Base-by-base conservation (phyloP, 2,113 vertebrate species). In the Dipodomys merriami region DNA sequence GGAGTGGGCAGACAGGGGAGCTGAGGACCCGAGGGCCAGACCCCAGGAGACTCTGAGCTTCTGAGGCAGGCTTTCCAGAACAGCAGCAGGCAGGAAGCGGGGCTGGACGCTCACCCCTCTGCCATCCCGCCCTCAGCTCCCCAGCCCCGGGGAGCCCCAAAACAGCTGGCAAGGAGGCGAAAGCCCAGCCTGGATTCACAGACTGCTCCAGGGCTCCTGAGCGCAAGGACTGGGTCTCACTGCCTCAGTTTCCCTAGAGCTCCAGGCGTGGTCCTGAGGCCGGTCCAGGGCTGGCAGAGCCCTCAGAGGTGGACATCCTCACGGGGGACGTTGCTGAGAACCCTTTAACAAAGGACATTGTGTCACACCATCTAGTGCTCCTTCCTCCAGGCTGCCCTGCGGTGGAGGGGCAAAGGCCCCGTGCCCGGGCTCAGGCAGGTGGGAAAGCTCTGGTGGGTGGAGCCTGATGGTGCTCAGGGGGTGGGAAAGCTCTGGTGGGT, bases 231-330 rank as follows among this genome's bases (percentile, higher is more conserved):
- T 2, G 6, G 4, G 20, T 25, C 53, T 72, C 7, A 7, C 15
- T 86, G 73, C 91, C 78, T 90, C 53, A 67, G 89, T 91, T 87
- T 95, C 84, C 86, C 69, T 29, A 74, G 46, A 7, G 44, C 80
- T 86, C 25, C 13, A 72, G 53, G 60, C 33, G 46, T 30, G 23
- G 30, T 39, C 20, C 39, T 83, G 76, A 93, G n/a, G n/a, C n/a
- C n/a, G 53, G 53, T 4, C 53, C 53, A 33, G 44, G 44, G 27
- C 85, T 71, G 39, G 29, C 57, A 30, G 19, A 25, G 33, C 30
- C 6, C n/a, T 80, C 23, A 19, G 6, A 68, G 16, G 83, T 39
- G 7, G 82, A 39, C 3, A 39, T 39, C 39, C 81, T 94, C 53
- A 69, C 13, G n/a, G 46, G 67, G 13, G n/a, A 53, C 44, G 20